Evolutionary conservation across 2,888 invertebrate species (phyloP), one percentile per base, ranked within the genome.

Genomic region (Pyrgus malvae): DNA sequence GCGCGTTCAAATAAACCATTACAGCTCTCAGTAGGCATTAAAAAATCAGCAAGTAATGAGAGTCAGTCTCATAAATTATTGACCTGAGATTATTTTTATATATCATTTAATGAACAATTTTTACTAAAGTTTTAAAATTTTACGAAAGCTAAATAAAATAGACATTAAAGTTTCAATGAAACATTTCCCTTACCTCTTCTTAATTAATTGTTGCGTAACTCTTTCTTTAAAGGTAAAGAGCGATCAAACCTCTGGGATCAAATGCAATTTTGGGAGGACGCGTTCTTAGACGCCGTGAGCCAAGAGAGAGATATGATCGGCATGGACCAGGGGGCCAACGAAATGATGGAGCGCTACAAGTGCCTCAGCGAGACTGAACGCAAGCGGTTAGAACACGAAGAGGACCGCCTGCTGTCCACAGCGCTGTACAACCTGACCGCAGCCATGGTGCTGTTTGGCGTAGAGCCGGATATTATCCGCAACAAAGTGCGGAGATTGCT

Each of bases 251-350:
- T 99, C 23, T 99, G 99, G 99, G 99, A 99, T 83, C 98, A 99
- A 91, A 97, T 98, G 96, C 98, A 98, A 75, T 99, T 99, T 85
- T 99, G 99, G 99, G 99, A 99, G 80, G 99, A 99, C 78, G 96
- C 98, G 0, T 99, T 99, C 77, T 90, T 99, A 53, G 99, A 99
- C 86, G 98, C 99, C 0, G 99, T 99, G 1, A 94, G 94, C 37
- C 99, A 99, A 81, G 99, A 99, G 78, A 92, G 99, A 16, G 99
- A 99, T 75, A 97, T 99, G 94, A 97, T 99, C 65, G 98, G 99
- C 50, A 99, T 99, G 99, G 99, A 99, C 90, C 99, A 99, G 79
- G 98, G 99, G 14, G 98, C 99, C 27, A 94, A 96, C 51, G 99
- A 99, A 90, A 99, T 99, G 99, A 98, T 99, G 97, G 99, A 99